Evolutionary conservation across 2,797 vertebrate genomes (phyloP).

Genomic region (Enteromius anoplus): DNA sequence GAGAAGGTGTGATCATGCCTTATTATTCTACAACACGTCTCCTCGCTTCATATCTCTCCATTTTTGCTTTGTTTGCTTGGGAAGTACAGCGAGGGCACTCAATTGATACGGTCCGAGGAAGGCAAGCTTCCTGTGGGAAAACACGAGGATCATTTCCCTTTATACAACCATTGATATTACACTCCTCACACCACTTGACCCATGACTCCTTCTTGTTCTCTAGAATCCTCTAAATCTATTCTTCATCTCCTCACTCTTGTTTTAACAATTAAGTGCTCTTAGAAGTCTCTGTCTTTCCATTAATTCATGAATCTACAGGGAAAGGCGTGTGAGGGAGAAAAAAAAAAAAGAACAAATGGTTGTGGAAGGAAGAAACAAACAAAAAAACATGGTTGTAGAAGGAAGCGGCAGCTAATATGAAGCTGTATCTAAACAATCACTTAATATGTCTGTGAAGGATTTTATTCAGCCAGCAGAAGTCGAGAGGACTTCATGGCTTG

Average conservation of each 20-base stretch:
- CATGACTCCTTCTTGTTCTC: conserved; percentile 12
- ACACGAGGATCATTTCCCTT: conserved; percentile 18
- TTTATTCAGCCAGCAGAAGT: conserved; percentile 1
- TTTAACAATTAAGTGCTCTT: conserved; percentile 31
- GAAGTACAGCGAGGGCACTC: conserved; percentile 13
- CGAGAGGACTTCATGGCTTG: not conserved
- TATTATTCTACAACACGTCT: conserved; percentile 22
- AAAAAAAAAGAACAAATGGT: not conserved
- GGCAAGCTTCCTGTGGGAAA: not conserved
- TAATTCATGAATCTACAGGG: conserved; percentile 18
- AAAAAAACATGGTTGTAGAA: not conserved
- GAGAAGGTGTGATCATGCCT: conserved; percentile 13
- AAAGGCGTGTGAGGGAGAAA: not conserved
- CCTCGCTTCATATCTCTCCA: conserved; percentile 33
- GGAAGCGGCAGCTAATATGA: not conserved
- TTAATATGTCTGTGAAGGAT: not conserved
- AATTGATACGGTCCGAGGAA: conserved; percentile 6
- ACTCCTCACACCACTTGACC: conserved; percentile 21
- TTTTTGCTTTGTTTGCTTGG: conserved; percentile 25
- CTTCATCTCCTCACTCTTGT: conserved; percentile 16
- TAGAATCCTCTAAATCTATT: conserved; percentile 24
- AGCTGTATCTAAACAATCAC: not conserved
- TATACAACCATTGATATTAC: conserved; percentile 34
- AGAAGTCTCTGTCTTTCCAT: not conserved
- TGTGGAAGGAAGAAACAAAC: not conserved